Conservation (phyloP, 2,797 vertebrate genomes). For the Nannoperca obscura region DNA sequence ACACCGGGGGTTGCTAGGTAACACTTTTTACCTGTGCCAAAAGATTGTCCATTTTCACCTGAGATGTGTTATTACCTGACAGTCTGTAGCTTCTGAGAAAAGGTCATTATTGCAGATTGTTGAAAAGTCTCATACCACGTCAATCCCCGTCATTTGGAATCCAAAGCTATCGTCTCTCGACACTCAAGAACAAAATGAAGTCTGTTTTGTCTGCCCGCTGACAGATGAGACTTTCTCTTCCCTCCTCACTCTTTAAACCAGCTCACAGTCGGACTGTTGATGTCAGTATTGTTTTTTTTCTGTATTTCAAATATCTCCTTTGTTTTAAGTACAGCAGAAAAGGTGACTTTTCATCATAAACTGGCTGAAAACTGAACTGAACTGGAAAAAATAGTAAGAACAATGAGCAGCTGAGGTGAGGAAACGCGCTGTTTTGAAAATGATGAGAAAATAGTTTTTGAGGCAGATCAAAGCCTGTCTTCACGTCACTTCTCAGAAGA, state of each 20-base stretch:
- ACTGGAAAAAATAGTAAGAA: conserved; percentile 43
- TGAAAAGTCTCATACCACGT: conserved; percentile 84
- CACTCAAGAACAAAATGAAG: conserved; percentile 72
- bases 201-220: conserved; percentile 60
- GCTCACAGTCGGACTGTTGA: conserved; percentile 20
- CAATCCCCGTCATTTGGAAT: conserved; percentile 72
- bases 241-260: conserved; percentile 38
- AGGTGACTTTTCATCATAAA: background rate
- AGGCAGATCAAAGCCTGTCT: conserved; percentile 38
- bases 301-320: conserved; percentile 20
- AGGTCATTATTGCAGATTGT: conserved; percentile 86
- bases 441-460: conserved; percentile 11
- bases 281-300: conserved; percentile 16
- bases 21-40: conserved; percentile 80
- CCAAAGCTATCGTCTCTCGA: conserved; percentile 74
- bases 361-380: background rate
- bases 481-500: conserved; percentile 28
- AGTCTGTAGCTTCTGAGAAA: conserved; percentile 74
- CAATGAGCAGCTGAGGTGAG: conserved; percentile 31
- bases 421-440: conserved; percentile 27
- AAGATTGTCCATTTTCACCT: conserved; percentile 70
- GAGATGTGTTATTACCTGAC: conserved; percentile 73
- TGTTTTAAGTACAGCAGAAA: background rate
- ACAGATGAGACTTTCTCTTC: conserved; percentile 69
- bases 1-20: conserved; percentile 74